Percentiles rank a stretch among this genome's conserved stretches.
Evolutionary conservation across 2,797 vertebrate genomes (phyloP).

Genomic region (Micropoecilia bifurca): DNA sequence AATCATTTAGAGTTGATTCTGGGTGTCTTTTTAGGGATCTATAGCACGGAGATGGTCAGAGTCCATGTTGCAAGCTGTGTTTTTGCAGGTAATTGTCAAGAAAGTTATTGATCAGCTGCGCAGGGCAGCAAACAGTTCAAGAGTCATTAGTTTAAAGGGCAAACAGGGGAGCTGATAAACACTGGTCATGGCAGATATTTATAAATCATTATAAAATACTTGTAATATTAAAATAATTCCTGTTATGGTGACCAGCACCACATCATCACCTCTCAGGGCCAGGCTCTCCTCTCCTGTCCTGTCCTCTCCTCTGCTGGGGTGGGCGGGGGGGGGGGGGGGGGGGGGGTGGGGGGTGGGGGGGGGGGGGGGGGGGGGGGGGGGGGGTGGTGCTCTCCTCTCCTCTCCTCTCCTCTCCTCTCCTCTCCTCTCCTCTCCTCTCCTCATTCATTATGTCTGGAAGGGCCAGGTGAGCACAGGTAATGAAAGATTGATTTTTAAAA

Average conservation of each 20-base stretch:
- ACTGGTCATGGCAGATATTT: slow-evolving; percentile 1
- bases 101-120: slow-evolving; percentile 50
- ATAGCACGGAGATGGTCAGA: neutral
- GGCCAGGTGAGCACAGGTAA: slow-evolving; percentile 11
- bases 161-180: slow-evolving; percentile 6
- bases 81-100: neutral
- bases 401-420: too few relatives aligned
- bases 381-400: too few relatives aligned
- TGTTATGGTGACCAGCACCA: neutral
- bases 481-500: slow-evolving; percentile 54
- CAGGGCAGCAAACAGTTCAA: neutral
- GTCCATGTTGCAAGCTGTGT: slow-evolving; percentile 9
- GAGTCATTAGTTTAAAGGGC: slow-evolving; percentile 1
- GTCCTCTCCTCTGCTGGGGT: too few relatives aligned
- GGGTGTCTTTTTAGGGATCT: slow-evolving; percentile 1
- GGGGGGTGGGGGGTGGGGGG: too few relatives aligned
- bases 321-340: too few relatives aligned
- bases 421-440: neutral
- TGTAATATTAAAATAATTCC: neutral
- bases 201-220: slow-evolving; percentile 2
- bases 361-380: too few relatives aligned
- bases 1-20: slow-evolving; percentile 33
- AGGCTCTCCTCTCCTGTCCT: neutral
- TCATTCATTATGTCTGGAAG: slow-evolving; percentile 24
- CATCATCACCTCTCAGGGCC: slow-evolving; percentile 3